Base-by-base conservation (phyloP, 2,888 invertebrate genomes). In the Agrochola macilenta region DNA sequence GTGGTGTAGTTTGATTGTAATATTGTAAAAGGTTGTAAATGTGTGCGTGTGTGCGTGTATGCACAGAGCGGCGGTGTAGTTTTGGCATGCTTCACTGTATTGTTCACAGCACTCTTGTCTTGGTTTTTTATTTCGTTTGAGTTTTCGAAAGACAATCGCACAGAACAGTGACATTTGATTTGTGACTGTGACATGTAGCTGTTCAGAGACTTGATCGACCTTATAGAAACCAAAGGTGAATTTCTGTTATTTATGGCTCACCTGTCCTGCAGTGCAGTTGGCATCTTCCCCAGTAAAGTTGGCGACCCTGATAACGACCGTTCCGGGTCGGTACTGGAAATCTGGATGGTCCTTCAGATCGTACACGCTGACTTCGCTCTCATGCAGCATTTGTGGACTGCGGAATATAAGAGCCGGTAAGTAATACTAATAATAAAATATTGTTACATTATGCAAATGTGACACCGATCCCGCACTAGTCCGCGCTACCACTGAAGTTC, bases 271-370 rank as follows among this genome's bases (percentile, higher is more conserved):
- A 35, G 98, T 98, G 83, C 98, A 98, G 71, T 97, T 97, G 49
- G 97, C 97, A 90, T 98, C 98, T 74, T 98, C 97, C 5, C 98
- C 98, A 58, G 97, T 97, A 91, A 98, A 98, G 95, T 98, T 98
- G 65, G 98, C 98, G 71, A 98, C 98, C 79, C 98, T 97, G 90
- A 99, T 98, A 71, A 99, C 99, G 90, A 99, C 98, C 20, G 98
- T 98, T 35, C 99, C 99, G 14, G 99, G 99, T 87, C 99, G 97
- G 95, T 99, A 99, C 92, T 98, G 98, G 95, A 99, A 99, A 93
- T 99, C 99, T 0, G 99, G 98, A 95, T 99, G 99, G 95, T 99
- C 99, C 91, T 99, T 99, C 72, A 99, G 96, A 94, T 99, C 99
- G 94, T 99, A 99, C 8, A 99, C 99, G 94, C 99, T 99, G 91